Percentiles rank a stretch among this genome's conserved stretches.
Evolutionary conservation across 2,888 invertebrate species (phyloP).

Genomic region (Rotaria magnacalcarata): DNA sequence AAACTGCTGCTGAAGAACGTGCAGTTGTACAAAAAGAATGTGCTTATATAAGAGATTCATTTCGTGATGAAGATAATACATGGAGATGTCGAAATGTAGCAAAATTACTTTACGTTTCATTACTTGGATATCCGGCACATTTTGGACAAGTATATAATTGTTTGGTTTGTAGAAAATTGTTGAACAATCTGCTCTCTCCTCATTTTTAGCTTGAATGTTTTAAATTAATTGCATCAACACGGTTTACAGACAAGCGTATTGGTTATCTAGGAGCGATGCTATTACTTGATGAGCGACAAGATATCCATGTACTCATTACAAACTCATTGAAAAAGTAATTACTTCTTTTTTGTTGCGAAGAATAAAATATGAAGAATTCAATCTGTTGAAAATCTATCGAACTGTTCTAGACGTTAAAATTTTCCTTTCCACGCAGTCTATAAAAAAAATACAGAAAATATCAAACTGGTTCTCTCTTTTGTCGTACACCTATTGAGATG

Average conservation of each 20-base stretch:
- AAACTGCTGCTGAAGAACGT: slow-evolving; percentile 95
- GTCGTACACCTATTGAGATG: too few species aligned
- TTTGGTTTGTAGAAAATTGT: too few species aligned
- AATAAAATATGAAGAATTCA: too few species aligned
- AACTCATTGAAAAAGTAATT: slow-evolving; percentile 96
- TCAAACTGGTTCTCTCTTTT: too few species aligned
- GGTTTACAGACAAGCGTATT: slow-evolving; percentile 97
- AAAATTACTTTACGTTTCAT: slow-evolving; percentile 96
- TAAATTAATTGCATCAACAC: slow-evolving; percentile 91
- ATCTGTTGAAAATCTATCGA: too few species aligned
- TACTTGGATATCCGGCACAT: slow-evolving; percentile 99
- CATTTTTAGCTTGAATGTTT: slow-evolving; percentile 80
- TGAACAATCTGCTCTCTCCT: too few species aligned
- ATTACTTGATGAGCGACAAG: slow-evolving; percentile 91
- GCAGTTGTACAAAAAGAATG: slow-evolving; percentile 99
- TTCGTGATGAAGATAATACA: slow-evolving; percentile 95
- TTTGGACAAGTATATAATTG: slow-evolving; percentile 74
- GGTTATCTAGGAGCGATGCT: slow-evolving; percentile 99
- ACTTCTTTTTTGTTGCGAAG: not conserved
- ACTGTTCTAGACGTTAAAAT: too few species aligned
- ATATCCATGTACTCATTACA: slow-evolving; percentile 95
- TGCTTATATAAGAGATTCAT: slow-evolving; percentile 93
- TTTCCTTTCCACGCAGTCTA: too few species aligned
- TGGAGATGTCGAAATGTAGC: slow-evolving; percentile 99
- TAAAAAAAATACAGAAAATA: too few species aligned